Base-by-base conservation (phyloP, 1,140 invertebrate genomes). In the Wasmannia auropunctata region DNA sequence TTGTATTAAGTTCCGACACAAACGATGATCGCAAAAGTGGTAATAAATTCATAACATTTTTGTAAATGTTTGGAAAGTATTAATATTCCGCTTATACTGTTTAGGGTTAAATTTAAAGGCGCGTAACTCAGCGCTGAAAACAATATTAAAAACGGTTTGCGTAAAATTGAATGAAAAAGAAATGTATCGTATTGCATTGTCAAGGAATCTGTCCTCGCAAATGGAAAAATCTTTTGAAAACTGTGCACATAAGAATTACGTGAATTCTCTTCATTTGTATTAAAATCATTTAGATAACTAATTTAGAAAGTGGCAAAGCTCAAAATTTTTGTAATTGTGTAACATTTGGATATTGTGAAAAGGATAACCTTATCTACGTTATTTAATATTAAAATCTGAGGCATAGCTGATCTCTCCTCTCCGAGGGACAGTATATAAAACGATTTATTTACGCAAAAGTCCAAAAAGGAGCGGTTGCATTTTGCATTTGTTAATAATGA, bases 401-500 rank as follows among this genome's bases (percentile, higher is more conserved):
- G 22, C n/a, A 81, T 34, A 72, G 34, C 16, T 54, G 40, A 72
- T 58, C 43, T 43, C 5, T 11, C n/a, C 31, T 49, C n/a, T 83
- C 25, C 10, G 37, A 72, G 14, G 19, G 67, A 58, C 28, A 83
- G 51, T 70, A 72, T 70, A 72, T 83, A 72, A 83, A 83, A 83
- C 19, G 28, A 46, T 72, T 83, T 83, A 72, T 83, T 83, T 83
- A 81, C 34, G 25, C 58, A 56, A 81, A 58, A 58, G 28, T 83
- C 37, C 37, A 72, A 72, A n/a, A 83, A 83, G 51, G n/a, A 83
- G 37, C 67, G 51, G 51, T 81, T 81, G 79, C 79, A 81, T 81
- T 81, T 81, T 81, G 79, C 79, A 83, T 83, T 83, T 83, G 79
- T 83, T 83, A 46, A 83, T 72, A 60, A 83, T 83, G 51, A 83